A percentile compares a stretch with the other conserved stretches of the same genome.
These are phyloP conservation scores for Morinoia aosen DNA, from an alignment of 2,888 invertebrate species.

Conservation along the genomic window DNA sequence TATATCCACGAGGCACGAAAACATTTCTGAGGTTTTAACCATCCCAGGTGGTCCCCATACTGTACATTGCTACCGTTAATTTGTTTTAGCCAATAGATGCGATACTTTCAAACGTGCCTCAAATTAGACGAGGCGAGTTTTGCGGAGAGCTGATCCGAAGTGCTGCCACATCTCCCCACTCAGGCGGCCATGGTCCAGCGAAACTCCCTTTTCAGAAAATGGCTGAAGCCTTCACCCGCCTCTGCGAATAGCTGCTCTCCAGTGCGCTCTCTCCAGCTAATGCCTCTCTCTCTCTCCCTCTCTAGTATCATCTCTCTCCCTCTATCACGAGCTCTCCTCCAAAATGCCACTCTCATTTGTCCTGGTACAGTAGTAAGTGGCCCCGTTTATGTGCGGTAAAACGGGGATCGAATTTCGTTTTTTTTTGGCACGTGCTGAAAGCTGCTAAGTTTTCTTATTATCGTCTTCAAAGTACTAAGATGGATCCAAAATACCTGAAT, in stretches of 20 bases:
- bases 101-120: background rate
- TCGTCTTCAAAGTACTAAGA: background rate
- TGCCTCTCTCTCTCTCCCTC: background rate
- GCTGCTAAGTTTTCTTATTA: background rate
- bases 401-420: background rate
- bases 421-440: background rate
- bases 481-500: background rate
- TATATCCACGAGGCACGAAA: background rate
- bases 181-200: conserved; percentile 20
- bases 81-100: background rate
- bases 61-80: background rate
- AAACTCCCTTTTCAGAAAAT: conserved; percentile 24
- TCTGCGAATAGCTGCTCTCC: background rate
- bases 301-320: conserved; percentile 20
- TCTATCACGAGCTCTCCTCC: background rate
- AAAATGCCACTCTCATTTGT: background rate
- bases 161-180: background rate
- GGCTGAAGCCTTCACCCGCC: background rate
- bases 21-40: background rate
- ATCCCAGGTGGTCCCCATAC: background rate
- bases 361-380: background rate
- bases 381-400: background rate
- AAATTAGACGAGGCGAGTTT: background rate
- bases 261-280: conserved; percentile 7
- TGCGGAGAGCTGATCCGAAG: background rate